Evolutionary conservation across 2,888 invertebrate species (phyloP).

Genomic region (Caenorhabditis macrosperma): DNA sequence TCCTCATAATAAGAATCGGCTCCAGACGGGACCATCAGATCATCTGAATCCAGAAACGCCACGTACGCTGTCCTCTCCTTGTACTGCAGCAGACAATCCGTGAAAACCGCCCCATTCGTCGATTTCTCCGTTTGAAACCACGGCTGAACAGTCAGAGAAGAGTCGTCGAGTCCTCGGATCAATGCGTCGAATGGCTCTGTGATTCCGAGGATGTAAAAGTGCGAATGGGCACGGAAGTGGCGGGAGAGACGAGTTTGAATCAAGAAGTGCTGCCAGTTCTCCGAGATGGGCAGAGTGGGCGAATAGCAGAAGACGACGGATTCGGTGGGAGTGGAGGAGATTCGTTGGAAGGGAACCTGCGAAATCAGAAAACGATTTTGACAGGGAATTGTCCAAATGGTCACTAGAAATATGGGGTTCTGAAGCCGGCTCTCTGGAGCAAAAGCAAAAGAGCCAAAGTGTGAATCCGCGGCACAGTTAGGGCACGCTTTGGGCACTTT

Average conservation of each 20-base stretch:
- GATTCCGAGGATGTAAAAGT: slow-evolving; percentile 22
- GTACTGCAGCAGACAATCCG: slow-evolving; percentile 37
- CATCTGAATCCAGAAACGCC: slow-evolving; percentile 28
- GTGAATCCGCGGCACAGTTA: too few relatives aligned
- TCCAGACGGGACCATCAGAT: slow-evolving; percentile 21
- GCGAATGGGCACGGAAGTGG: slow-evolving; percentile 22
- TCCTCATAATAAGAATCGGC: slow-evolving; percentile 11
- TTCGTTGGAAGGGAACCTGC: slow-evolving; percentile 21
- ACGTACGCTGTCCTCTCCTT: slow-evolving; percentile 28
- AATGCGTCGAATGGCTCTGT: slow-evolving; percentile 17
- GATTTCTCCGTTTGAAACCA: slow-evolving; percentile 21
- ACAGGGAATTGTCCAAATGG: too few relatives aligned
- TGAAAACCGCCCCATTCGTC: not conserved
- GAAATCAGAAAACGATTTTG: not conserved
- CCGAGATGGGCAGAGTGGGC: slow-evolving; percentile 14
- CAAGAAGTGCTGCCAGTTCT: slow-evolving; percentile 35
- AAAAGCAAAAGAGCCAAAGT: too few relatives aligned
- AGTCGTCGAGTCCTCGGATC: slow-evolving; percentile 2
- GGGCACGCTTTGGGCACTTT: too few relatives aligned
- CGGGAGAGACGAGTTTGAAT: slow-evolving; percentile 13
- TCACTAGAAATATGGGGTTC: too few relatives aligned
- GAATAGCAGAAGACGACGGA: slow-evolving; percentile 36
- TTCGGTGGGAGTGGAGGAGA: not conserved
- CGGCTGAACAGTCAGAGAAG: not conserved
- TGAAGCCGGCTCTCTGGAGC: too few relatives aligned